Evolutionary conservation across 2,888 invertebrate genomes (phyloP), one percentile per base, ranked within the genome.

Genomic region (Lamproptera curius): DNA sequence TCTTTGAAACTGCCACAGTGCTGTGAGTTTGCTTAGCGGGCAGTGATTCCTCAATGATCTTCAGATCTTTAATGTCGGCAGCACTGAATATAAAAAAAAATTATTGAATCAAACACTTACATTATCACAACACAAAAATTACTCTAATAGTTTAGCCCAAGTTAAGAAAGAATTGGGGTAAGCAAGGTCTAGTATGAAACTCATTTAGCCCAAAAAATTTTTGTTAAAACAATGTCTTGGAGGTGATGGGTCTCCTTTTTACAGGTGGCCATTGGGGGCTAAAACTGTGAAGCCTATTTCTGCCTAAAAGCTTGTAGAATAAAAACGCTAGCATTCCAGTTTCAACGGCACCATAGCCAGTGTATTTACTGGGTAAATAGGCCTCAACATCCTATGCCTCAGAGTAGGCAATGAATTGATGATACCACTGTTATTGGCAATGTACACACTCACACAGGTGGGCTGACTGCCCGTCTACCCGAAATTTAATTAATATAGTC

Each of bases 1-100:
- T 59, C 53, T 81, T 83, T 6, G 70, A 60, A 5, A 83, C 76
- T 1, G 81, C 71, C 11, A 84, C 80, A 0, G 84, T 84, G 58
- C 85, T 86, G 62, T 81, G 84, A 0, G 74, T 70, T 56, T 74
- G 77, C 53, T 73, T 73, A 0, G 62, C 48, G 0, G 69, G 66
- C 46, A 72, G 82, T 5, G 90, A 89, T 49, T 93, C 92, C 47
- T 93, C 63, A 54, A 97, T 93, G 58, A 97, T 91, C 72, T 92
- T 91, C 61, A 97, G 85, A 56, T 94, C 91, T 54, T 90, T 82
- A 50, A 97, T 95, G 63, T 95, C 94, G 42, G 89, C 86, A 26
- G 92, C 92, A 70, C 94, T 94, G 71, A 15, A 79, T 71, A 47
- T 5, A 50, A 15, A 16, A 11, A 49, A 50, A 17, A 15, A 16